These are phyloP conservation scores for Threskiornis aethiopicus DNA, from an alignment of 2,797 vertebrate species.

Conservation along the genomic window DNA sequence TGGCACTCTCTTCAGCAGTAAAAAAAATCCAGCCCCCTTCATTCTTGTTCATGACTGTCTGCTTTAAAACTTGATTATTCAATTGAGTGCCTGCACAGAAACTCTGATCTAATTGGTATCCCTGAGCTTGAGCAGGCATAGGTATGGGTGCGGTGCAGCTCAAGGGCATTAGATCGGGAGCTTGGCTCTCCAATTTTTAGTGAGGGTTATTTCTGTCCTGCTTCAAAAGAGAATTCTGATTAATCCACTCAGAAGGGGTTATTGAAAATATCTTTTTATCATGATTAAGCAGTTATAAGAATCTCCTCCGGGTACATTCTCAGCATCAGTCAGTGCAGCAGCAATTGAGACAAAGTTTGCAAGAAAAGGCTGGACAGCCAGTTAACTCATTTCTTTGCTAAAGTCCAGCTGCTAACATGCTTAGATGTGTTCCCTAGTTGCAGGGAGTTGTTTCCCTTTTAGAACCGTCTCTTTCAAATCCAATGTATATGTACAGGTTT, in stretches of 20 bases:
- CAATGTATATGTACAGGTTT: neutral
- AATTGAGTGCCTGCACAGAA: neutral
- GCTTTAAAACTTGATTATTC: constrained; percentile 12
- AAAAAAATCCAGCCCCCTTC: neutral
- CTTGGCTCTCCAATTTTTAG: neutral
- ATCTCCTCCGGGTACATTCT: neutral
- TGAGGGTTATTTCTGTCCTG: neutral
- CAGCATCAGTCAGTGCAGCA: neutral
- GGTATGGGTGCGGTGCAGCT: neutral
- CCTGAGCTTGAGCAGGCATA: neutral
- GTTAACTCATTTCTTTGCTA: neutral
- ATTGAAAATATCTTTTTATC: neutral
- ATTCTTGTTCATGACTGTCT: neutral
- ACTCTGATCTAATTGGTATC: neutral
- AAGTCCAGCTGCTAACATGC: neutral
- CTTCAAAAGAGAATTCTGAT: neutral
- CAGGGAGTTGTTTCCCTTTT: neutral
- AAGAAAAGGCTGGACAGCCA: neutral
- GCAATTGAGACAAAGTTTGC: neutral
- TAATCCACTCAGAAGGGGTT: neutral
- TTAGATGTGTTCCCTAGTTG: neutral
- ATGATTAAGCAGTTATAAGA: neutral
- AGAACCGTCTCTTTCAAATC: neutral
- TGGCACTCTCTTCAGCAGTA: neutral
- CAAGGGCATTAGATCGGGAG: neutral